A percentile compares a stretch with the other conserved stretches of the same genome.
These are phyloP conservation scores for Solea solea DNA, from an alignment of 2,113 vertebrate species.

Conservation along the genomic window DNA sequence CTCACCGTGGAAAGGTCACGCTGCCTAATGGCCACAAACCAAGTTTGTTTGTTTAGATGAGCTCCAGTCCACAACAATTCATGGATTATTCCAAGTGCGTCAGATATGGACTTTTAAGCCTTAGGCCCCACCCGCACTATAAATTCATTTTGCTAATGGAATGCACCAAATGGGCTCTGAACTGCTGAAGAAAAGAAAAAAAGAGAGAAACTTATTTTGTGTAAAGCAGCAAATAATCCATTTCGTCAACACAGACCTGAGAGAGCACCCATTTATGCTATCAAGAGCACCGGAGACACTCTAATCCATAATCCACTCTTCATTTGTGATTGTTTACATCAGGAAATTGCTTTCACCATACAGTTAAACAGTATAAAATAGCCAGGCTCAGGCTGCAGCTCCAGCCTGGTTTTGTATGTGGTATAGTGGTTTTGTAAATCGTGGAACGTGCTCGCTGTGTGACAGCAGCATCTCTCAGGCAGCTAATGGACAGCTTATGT, in stretches of 20 bases:
- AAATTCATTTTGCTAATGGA: conserved; percentile 75
- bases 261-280: conserved; percentile 74
- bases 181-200: conserved; percentile 43
- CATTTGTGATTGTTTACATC: conserved; percentile 79
- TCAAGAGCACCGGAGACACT: conserved; percentile 72
- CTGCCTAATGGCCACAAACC: conserved; percentile 33
- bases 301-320: conserved; percentile 78
- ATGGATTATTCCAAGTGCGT: conserved; percentile 59
- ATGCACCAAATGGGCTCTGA: conserved; percentile 57
- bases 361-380: conserved; percentile 62
- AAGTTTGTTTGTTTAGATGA: conserved; percentile 50
- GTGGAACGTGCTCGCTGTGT: conserved; percentile 23
- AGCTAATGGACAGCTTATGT: conserved; percentile 63
- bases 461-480: conserved; percentile 43
- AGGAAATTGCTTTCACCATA: conserved; percentile 76
- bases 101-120: conserved; percentile 41
- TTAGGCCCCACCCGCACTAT: conserved; percentile 39
- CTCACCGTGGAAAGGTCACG: conserved; percentile 61
- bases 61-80: conserved; percentile 51
- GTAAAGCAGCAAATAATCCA: conserved; percentile 74
- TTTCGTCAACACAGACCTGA: conserved; percentile 73
- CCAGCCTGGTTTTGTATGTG: conserved; percentile 61
- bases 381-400: conserved; percentile 32
- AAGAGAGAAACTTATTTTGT: conserved; percentile 65
- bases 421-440: neutral